Evolutionary conservation across 2,888 invertebrate genomes (phyloP).

Genomic region (Neoaliturus tenellus): DNA sequence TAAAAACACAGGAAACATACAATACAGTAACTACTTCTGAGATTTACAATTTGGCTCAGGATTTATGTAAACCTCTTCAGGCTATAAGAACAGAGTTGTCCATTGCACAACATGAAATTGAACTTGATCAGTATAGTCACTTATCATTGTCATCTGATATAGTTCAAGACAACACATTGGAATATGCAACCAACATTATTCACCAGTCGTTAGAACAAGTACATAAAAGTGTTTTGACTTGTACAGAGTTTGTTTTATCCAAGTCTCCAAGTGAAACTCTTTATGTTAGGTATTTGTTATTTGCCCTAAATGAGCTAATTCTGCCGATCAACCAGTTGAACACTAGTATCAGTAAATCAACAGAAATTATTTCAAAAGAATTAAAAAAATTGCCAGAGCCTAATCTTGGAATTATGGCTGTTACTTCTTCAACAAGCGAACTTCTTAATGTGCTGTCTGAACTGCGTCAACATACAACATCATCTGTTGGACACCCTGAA

Average conservation of each 20-base stretch:
- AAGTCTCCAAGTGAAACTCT: conserved; percentile 65
- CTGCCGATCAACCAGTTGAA: conserved; percentile 65
- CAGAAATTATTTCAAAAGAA: conserved; percentile 63
- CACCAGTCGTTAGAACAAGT: conserved; percentile 69
- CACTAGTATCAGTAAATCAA: conserved; percentile 62
- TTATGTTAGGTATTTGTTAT: conserved; percentile 63
- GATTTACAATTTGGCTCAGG: conserved; percentile 61
- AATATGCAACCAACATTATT: conserved; percentile 20
- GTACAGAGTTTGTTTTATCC: conserved; percentile 69
- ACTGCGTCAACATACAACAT: conserved; percentile 12
- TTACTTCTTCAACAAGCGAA: conserved; percentile 62
- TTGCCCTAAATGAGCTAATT: conserved; percentile 71
- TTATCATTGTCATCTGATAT: conserved; percentile 11
- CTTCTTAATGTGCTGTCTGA: conserved; percentile 10
- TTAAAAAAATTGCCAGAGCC: conserved; percentile 61
- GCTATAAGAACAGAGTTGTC: conserved; percentile 65
- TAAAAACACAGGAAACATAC: conserved; percentile 58
- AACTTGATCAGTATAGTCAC: conserved; percentile 63
- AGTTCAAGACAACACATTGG: not conserved
- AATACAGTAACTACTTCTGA: conserved; percentile 57
- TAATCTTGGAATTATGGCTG: conserved; percentile 63
- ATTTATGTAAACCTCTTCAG: conserved; percentile 66
- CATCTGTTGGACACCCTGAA: conserved; percentile 46
- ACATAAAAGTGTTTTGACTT: conserved; percentile 69
- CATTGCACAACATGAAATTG: conserved; percentile 66